Percentiles rank a stretch among this genome's conserved stretches.
Evolutionary conservation across 2,113 vertebrate species (phyloP).

Genomic region (Ceyx cyanopectus): DNA sequence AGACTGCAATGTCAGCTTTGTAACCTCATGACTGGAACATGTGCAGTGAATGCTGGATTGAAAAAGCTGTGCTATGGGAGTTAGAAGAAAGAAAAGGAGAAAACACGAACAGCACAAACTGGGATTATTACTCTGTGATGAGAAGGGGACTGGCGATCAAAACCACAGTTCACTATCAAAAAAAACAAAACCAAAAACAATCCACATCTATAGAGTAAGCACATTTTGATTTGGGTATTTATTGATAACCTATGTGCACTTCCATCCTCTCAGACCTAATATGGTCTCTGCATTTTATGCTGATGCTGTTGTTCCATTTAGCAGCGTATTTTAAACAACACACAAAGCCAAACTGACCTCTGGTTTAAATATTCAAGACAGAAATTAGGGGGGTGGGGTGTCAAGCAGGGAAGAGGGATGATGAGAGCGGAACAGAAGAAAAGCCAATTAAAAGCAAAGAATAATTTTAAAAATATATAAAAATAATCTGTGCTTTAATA

Average conservation of each 20-base stretch:
- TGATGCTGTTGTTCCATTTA: slow-evolving; percentile 43
- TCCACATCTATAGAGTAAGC: not conserved
- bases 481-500: not conserved
- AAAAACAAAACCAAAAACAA: not conserved
- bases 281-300: slow-evolving; percentile 15
- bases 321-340: not conserved
- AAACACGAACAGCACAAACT: slow-evolving; percentile 24
- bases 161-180: slow-evolving; percentile 22
- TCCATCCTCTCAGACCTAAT: slow-evolving; percentile 11
- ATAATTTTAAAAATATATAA: not conserved
- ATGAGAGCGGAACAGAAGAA: not conserved
- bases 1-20: slow-evolving; percentile 78
- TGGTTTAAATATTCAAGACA: slow-evolving; percentile 17
- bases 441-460: not conserved
- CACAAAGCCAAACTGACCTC: not conserved
- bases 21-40: slow-evolving; percentile 66
- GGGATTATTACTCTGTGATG: slow-evolving; percentile 47
- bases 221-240: slow-evolving; percentile 57
- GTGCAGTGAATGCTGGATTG: slow-evolving; percentile 68
- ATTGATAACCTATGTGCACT: slow-evolving; percentile 21
- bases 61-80: slow-evolving; percentile 60
- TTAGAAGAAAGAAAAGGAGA: slow-evolving; percentile 51
- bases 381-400: not conserved
- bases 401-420: not conserved
- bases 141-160: slow-evolving; percentile 16